Percentiles rank a stretch among this genome's conserved stretches.
Evolutionary conservation across 2,797 vertebrate genomes (phyloP).

Genomic region (Prionace glauca): DNA sequence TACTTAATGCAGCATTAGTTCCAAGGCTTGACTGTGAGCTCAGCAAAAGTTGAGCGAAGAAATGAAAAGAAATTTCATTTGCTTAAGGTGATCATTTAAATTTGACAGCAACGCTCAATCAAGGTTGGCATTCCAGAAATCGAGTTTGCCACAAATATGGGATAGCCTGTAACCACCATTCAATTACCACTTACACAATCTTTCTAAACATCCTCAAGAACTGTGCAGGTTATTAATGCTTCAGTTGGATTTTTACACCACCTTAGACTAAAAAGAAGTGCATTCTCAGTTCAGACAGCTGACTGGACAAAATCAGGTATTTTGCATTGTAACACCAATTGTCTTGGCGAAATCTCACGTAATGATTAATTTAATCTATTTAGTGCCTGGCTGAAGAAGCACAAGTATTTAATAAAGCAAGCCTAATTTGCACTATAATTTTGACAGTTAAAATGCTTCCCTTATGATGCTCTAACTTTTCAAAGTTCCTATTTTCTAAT

Average conservation of each 20-base stretch:
- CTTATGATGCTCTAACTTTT: background rate
- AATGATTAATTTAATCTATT: background rate
- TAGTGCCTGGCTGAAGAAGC: background rate
- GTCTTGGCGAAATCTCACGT: too few relatives aligned
- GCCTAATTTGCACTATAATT: background rate
- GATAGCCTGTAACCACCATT: constrained; percentile 31
- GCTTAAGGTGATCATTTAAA: constrained; percentile 28
- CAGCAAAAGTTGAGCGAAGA: background rate
- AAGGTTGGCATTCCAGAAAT: background rate
- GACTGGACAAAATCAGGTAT: background rate
- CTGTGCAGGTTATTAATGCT: background rate
- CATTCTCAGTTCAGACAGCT: background rate
- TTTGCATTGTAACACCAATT: background rate
- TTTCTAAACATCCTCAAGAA: background rate
- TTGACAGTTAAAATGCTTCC: too few relatives aligned
- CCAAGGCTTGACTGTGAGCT: background rate
- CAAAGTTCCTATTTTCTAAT: background rate
- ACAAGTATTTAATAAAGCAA: background rate
- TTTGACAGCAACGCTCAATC: constrained; percentile 12
- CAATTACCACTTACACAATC: background rate
- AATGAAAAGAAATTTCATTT: constrained; percentile 14
- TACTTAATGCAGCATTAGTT: background rate
- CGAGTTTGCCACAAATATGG: background rate
- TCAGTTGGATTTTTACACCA: background rate
- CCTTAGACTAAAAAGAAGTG: background rate